Conservation (phyloP, 2,113 vertebrate species). For the Platysteira castanea region DNA sequence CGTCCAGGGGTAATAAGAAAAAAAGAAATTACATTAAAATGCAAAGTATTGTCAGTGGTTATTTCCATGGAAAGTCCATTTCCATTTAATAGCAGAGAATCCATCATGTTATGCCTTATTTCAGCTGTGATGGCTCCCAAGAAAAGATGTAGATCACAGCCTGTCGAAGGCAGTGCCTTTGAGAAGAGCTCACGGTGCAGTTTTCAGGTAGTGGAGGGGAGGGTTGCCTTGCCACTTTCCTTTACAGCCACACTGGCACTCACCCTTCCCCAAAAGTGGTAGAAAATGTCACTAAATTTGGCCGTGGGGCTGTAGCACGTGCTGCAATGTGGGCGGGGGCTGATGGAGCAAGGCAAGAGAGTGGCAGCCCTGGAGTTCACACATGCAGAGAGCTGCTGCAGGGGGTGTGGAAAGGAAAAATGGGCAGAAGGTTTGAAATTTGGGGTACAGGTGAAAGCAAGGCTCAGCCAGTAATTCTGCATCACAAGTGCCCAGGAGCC, state of each 20-base stretch:
- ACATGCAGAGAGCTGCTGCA: background rate
- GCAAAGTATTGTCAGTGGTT: background rate
- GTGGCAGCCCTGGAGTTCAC: background rate
- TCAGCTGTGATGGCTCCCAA: conserved; percentile 8
- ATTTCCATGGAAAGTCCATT: background rate
- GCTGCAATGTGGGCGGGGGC: rapidly evolving
- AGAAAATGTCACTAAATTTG: background rate
- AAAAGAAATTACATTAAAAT: background rate
- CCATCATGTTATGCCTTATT: conserved; percentile 8
- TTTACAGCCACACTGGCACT: background rate
- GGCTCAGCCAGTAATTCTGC: background rate
- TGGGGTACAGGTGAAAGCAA: background rate
- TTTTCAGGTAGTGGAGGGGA: background rate
- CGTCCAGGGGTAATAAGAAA: background rate
- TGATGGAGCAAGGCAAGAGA: background rate
- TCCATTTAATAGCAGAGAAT: background rate
- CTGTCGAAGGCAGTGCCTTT: background rate
- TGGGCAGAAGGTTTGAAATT: background rate
- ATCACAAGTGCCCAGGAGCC: background rate
- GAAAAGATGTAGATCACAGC: background rate
- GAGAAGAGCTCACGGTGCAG: background rate
- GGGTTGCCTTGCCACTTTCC: background rate
- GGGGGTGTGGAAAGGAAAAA: background rate
- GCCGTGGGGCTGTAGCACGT: background rate
- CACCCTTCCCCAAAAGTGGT: background rate